Base-by-base conservation (phyloP, 2,113 vertebrate genomes). In the Corythoichthys haematopterus region DNA sequence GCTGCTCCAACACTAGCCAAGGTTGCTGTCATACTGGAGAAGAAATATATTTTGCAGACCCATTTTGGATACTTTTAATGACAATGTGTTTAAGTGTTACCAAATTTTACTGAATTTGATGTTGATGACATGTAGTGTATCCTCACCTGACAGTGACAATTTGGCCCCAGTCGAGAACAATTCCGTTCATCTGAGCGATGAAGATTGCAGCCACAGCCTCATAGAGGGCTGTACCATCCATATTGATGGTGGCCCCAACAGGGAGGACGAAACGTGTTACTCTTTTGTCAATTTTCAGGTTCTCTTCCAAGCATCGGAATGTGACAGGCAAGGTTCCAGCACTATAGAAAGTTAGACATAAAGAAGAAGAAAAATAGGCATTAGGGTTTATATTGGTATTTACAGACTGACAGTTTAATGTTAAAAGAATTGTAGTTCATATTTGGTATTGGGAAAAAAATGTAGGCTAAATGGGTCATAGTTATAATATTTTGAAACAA, bases 201-300 rank as follows among this genome's bases (percentile, higher is more conserved):
- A 99, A 99, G 78, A 99, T 99, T 79, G 97, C 97, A 0, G 97
- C 97, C 75, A 99, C 97, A 0, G 97, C 97, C 87, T 99, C 97
- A 16, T 99, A 99, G 48, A 99, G 94, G 0, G 97, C 97, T 0
- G 97, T 99, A 4, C 97, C 97, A 1, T 99, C 97, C 97, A 99
- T 98, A 85, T 99, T 99, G 78, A 99, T 99, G 14, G 97, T 99
- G 53, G 97, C 97, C 35, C 97, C 97, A 12, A 99, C 97, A 0
- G 97, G 97, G 70, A 99, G 96, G 64, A 99, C 97, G 1, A 99
- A 99, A 35, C 97, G 92, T 0, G 97, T 99, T 16, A 99, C 97
- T 13, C 97, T 94, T 72, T 98, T 98, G 85, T 99, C 97, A 64
- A 99, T 99, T 55, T 95, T 94, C 3, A 99, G 84, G 74, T 99